phyloP scores from a whole-genome alignment of 2,113 vertebrate genomes.

The Brachirus orientalis region DNA sequence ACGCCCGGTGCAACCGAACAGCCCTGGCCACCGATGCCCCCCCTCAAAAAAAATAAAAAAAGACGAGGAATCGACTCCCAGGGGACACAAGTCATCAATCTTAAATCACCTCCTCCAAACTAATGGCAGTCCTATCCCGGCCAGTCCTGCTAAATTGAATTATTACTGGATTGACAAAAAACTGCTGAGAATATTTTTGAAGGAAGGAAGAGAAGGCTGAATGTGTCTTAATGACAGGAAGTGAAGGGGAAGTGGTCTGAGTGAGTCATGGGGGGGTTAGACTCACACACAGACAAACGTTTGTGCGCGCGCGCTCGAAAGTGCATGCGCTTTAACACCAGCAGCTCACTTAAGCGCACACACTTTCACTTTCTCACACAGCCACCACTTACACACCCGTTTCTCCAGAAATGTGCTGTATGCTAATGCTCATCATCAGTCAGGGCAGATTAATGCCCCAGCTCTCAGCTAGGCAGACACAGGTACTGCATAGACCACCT shows the following conservation, averaged over 20 bases:
- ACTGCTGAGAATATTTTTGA: conserved; percentile 78
- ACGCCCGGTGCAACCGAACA: conserved; percentile 72
- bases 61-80: conserved; percentile 75
- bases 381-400: conserved; percentile 26
- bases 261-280: conserved; percentile 40
- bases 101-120: conserved; percentile 82
- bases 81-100: conserved; percentile 85
- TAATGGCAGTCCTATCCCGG: conserved; percentile 80
- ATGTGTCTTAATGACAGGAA: conserved; percentile 79
- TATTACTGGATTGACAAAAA: conserved; percentile 84
- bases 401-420: conserved; percentile 54
- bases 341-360: conserved; percentile 45
- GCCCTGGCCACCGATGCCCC: conserved; percentile 62
- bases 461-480: conserved; percentile 58
- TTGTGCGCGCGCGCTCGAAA: conserved; percentile 26
- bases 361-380: conserved; percentile 14
- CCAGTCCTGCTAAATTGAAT: conserved; percentile 82
- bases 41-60: conserved; percentile 21
- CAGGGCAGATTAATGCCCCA: conserved; percentile 64
- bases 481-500: conserved; percentile 61
- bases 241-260: conserved; percentile 64
- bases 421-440: conserved; percentile 79
- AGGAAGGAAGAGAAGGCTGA: conserved; percentile 59
- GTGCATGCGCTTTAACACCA: conserved; percentile 51
- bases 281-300: conserved; percentile 46